Evolutionary conservation across 2,113 vertebrate species (phyloP), one percentile per base, ranked within the genome.

Genomic region (Sceloporus tristichus): DNA sequence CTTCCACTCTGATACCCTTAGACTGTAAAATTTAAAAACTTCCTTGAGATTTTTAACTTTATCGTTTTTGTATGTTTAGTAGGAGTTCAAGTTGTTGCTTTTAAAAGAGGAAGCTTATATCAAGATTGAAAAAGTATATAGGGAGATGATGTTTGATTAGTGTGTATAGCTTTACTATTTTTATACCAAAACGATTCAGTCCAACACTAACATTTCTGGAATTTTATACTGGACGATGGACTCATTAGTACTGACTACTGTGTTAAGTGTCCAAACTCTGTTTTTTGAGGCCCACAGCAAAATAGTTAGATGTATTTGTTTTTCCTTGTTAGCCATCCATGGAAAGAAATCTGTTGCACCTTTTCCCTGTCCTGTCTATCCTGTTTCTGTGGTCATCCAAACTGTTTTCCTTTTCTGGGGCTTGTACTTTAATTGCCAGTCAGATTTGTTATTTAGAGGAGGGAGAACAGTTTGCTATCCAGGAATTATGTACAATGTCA

Each of bases 21-120:
- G 73, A 92, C 87, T 80, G 0, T 79, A 92, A 86, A 54, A 19
- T 23, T 92, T 87, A 94, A 89, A 91, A 91, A 3, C 11, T 80
- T 29, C 1, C 59, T 78, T 82, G 75, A 73, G 81, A 85, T 92
- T 93, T 92, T 92, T 92, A 81, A 73, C 65, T 21, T 25, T 87
- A 56, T 77, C 10, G 0, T 84, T 83, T 84, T 77, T 88, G 74
- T n/a, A 54, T 83, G 53, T 18, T 76, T 76, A 68, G 78, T 53
- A 14, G 23, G 53, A 83, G 18, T 40, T 48, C 4, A 27, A 56
- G 25, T 29, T 81, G 23, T 54, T n/a, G 77, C 80, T 56, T 79
- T 54, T 25, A 56, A 62, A 56, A 18, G 34, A 75, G 56, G n/a
- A 27, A 40, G 74, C 6, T 1, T 4, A 48, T 73, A 40, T 66